Evolutionary conservation across 2,888 invertebrate species (phyloP).

Genomic region (Pammene aurita): DNA sequence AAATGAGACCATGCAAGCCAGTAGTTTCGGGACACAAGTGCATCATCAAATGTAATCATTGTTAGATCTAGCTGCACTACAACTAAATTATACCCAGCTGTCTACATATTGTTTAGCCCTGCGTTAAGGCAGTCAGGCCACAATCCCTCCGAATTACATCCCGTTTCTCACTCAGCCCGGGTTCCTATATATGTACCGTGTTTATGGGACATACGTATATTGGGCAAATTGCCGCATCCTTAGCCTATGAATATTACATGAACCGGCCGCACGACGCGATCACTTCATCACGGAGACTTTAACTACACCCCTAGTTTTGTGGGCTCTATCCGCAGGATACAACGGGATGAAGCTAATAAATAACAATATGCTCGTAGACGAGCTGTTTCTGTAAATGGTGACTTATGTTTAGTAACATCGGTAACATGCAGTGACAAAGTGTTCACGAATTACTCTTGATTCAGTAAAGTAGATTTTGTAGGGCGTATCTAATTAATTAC

Average conservation of each 20-base stretch:
- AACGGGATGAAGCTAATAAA: conserved; percentile 25
- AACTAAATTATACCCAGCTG: conserved; percentile 28
- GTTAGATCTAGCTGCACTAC: conserved; percentile 6
- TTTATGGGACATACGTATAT: conserved; percentile 57
- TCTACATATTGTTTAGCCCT: conserved; percentile 23
- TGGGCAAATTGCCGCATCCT: conserved; percentile 71
- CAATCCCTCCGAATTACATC: conserved; percentile 39
- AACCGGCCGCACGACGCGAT: conserved; percentile 62
- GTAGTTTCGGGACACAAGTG: neutral
- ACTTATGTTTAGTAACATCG: conserved; percentile 6
- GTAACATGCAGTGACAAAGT: neutral
- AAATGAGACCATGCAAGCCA: no score
- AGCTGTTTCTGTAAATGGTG: conserved; percentile 5
- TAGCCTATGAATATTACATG: conserved; percentile 74
- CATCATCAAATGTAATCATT: neutral
- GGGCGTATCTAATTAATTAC: no score
- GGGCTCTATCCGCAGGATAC: conserved; percentile 30
- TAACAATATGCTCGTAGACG: conserved; percentile 23
- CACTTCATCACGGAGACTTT: conserved; percentile 65
- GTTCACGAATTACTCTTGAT: no score
- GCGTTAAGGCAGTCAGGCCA: conserved; percentile 32
- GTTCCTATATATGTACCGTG: conserved; percentile 53
- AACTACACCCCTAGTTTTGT: conserved; percentile 50
- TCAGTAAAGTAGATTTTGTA: no score
- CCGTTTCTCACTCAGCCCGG: conserved; percentile 41